These are phyloP conservation scores for Todus mexicanus DNA, from an alignment of 2,797 vertebrate genomes.

Conservation along the genomic window DNA sequence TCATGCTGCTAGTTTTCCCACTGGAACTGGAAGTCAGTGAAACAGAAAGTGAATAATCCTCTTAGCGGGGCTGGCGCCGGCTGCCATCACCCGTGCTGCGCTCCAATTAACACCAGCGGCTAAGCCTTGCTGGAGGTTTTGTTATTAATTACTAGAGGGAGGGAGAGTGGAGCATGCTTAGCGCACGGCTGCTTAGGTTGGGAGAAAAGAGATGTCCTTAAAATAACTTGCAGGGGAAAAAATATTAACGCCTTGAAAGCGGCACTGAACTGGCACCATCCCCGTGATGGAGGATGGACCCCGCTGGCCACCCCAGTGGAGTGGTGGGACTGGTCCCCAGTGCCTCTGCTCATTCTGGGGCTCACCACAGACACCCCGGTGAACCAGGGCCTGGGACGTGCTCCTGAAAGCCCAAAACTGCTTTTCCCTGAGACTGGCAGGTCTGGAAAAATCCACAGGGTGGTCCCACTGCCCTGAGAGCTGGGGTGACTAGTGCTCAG, in stretches of 20 bases:
- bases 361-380: not conserved
- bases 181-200: not conserved
- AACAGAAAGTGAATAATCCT: constrained; percentile 29
- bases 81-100: not conserved
- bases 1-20: not conserved
- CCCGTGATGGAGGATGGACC: rapidly evolving
- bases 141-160: not conserved
- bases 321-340: not conserved
- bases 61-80: not conserved
- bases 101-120: not conserved
- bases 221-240: not conserved
- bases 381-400: not conserved
- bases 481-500: not conserved
- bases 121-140: not conserved
- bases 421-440: not conserved
- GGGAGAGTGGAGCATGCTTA: not conserved
- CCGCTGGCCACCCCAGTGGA: rapidly evolving
- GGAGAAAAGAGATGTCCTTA: not conserved
- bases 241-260: not conserved
- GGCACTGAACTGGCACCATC: not conserved
- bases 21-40: not conserved
- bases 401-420: not conserved
- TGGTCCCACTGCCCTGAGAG: not conserved
- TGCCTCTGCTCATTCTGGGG: not conserved
- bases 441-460: not conserved